These are phyloP conservation scores for Ranitomeya imitator DNA, from an alignment of 2,113 vertebrate genomes.

Conservation along the genomic window DNA sequence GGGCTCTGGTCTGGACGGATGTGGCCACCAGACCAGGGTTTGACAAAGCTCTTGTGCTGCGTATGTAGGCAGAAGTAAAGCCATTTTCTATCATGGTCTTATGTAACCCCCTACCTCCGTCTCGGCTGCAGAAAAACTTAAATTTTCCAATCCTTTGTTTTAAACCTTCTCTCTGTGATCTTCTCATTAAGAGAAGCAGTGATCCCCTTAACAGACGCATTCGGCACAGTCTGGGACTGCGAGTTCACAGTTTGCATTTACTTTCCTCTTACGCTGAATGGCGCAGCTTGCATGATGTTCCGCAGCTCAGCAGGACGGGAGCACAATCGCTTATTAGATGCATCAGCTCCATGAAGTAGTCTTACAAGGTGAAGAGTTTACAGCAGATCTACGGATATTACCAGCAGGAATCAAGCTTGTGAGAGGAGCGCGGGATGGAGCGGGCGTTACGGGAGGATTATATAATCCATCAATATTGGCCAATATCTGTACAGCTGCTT, in stretches of 20 bases:
- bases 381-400: not conserved
- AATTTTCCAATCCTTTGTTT: not conserved
- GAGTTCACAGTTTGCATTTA: constrained; percentile 1
- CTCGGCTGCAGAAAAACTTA: not conserved
- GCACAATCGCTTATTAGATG: not conserved
- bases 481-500: too few relatives aligned
- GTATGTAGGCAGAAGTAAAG: not conserved
- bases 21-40: too few relatives aligned
- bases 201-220: constrained; percentile 1
- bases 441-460: not conserved
- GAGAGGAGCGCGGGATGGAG: not conserved
- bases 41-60: too few relatives aligned
- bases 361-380: not conserved
- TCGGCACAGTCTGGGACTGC: not conserved
- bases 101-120: not conserved
- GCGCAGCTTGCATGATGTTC: not conserved
- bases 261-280: not conserved
- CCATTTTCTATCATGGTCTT: not conserved
- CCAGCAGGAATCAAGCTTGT: not conserved
- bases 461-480: not conserved
- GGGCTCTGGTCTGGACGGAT: too few relatives aligned
- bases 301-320: not conserved
- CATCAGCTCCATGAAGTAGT: not conserved
- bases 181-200: not conserved
- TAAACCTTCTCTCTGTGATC: constrained; percentile 4